Evolutionary conservation across 2,797 vertebrate genomes (phyloP), one percentile per base, ranked within the genome.

Genomic region (Protonibea diacanthus): DNA sequence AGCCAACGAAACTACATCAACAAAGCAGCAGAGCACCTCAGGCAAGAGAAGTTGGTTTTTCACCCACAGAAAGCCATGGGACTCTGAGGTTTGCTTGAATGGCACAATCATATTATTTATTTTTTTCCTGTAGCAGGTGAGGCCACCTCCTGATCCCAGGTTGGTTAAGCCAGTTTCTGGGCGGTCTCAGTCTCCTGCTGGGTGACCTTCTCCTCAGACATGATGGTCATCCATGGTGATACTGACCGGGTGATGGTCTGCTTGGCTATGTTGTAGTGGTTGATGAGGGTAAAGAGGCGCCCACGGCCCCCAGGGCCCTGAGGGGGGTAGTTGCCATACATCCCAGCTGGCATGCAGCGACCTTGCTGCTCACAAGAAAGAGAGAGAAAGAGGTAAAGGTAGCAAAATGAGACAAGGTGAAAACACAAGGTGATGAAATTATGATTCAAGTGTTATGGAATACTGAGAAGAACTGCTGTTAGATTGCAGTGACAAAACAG

Each of bases 191-290:
- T 98, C 94, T 98, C 97, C 94, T 98, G 97, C 86, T 98, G 97
- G 1, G 97, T 97, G 73, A 98, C 93, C 93, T 97, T 98, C 93
- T 99, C 97, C 86, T 99, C 97, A 0, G 97, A 97, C 93, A 98
- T 96, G 70, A 98, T 96, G 1, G 97, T 97, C 96, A 98, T 96
- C 97, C 97, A 99, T 0, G 97, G 97, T 0, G 97, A 98, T 60
- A 97, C 97, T 0, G 97, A 97, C 85, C 97, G 96, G 0, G 97
- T 96, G 94, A 97, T 96, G 93, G 96, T 97, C 95, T 98, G 97
- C 91, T 97, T 97, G 91, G 97, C 97, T 88, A 99, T 95, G 85
- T 98, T 97, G 96, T 98, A 98, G 94, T 96, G 97, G 94, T 97
- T 98, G 91, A 98, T 97, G 90, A 97, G 96, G 0, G 97, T 97